Base-by-base conservation (phyloP, 2,888 invertebrate species). In the Lasius fuliginosus region DNA sequence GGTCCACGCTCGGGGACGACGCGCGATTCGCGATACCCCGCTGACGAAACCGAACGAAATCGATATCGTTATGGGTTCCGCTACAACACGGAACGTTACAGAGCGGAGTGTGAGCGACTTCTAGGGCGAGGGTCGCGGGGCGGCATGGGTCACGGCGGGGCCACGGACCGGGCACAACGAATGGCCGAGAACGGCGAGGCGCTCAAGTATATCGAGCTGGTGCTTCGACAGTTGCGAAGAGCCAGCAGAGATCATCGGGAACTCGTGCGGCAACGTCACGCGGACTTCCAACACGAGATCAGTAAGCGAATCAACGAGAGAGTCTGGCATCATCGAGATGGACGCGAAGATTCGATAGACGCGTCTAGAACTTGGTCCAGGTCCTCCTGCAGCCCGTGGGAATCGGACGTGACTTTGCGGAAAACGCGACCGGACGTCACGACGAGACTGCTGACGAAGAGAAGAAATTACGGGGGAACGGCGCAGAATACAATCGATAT, bases 161-260 rank as follows among this genome's bases (percentile, higher is more conserved):
- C 30, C 40, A 85, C 64, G 60, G 79, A 76, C 1, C 87, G 86
- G n/a, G 67, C 86, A 56, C 87, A 82, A 84, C 83, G 88, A 58
- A 77, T 83, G 83, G 40, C 79, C 33, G 88, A 88, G 40, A 92
- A 92, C 83, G 93, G 92, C 76, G 92, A 93, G 73, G 84, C 91
- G 64, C 88, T 93, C 36, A 89, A 83, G 5, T 91, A 92, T 84
- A 92, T 93, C 88, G 94, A 94, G 65, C 84, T 87, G 73, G 91
- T 94, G 86, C 91, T 94, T 53, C 86, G 90, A 27, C 93, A 94
- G 84, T 86, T 94, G 73, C 90, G 89, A 36, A 91, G 88, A n/a
- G 94, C 94, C 69, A 94, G 94, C 88, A 89, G 91, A 58, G 93
- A 94, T 87, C 93, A 94, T 88, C 92, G 91, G 15, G 86, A 89